phyloP scores from a whole-genome alignment of 2,888 invertebrate species.

The Rotaria sp. region DNA sequence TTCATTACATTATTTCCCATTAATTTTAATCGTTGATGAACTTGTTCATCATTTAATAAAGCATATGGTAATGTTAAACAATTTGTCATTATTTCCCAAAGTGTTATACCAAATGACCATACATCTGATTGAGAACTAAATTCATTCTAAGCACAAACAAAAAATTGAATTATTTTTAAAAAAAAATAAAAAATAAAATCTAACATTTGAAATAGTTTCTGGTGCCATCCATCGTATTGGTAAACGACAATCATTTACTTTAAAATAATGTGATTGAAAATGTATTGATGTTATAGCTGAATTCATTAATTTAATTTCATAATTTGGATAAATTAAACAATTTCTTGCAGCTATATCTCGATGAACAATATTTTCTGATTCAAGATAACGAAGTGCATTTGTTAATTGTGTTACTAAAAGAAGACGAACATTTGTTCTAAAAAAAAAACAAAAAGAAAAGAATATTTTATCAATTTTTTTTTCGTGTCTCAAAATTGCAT shows the following conservation, averaged over 20 bases:
- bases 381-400: constrained; percentile 84
- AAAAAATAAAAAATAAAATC: constrained; percentile 61
- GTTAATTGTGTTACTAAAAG: constrained; percentile 70
- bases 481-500: constrained; percentile 49
- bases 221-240: constrained; percentile 98
- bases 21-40: not conserved
- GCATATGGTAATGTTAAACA: constrained; percentile 12
- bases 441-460: not conserved
- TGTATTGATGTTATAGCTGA: constrained; percentile 80
- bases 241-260: constrained; percentile 69
- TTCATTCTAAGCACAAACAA: not conserved
- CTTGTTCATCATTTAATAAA: not conserved
- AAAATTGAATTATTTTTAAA: not conserved
- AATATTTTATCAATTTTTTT: constrained; percentile 50
- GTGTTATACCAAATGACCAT: constrained; percentile 13
- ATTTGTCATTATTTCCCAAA: constrained; percentile 24
- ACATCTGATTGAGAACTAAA: constrained; percentile 27
- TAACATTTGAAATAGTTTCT: constrained; percentile 79
- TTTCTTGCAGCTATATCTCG: constrained; percentile 90
- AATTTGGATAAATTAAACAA: constrained; percentile 67
- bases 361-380: constrained; percentile 93
- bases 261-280: constrained; percentile 86
- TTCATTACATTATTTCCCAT: not conserved
- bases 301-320: constrained; percentile 81
- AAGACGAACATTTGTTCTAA: constrained; percentile 12